Evolutionary conservation across 2,113 vertebrate genomes (phyloP), one percentile per base, ranked within the genome.

Genomic region (Pontoporia blainvillei): DNA sequence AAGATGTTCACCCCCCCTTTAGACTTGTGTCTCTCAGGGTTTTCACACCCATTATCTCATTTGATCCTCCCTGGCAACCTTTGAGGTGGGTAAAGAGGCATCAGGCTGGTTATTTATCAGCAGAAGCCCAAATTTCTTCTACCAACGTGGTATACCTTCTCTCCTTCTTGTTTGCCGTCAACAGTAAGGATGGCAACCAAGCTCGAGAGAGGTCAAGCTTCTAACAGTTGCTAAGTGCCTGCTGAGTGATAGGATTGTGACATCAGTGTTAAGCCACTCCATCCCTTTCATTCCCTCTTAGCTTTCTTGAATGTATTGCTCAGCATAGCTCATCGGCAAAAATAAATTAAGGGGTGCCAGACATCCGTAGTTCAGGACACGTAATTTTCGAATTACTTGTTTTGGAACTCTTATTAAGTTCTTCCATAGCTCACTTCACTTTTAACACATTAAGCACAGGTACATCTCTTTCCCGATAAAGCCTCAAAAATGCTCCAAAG

Each of bases 261-360:
- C 97, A n/a, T 95, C 94, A 90, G 44, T 9, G 39, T 49, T 46
- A 84, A 62, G 49, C 90, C 83, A 67, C 59, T 72, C 21, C 49
- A 5, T 71, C 66, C 84, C 61, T 46, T 57, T 44, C 86, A 1
- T 2, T 81, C 69, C 52, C 66, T 82, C 91, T 41, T 12, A 29
- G 78, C 44, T 84, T 23, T 71, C 91, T 71, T 23, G 90, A 64
- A 97, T 94, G 73, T 84, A 84, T 6, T 31, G 57, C 82, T 81
- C 39, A 3, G 91, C 69, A 39, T 0, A 90, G 94, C 84, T 96
- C 95, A 72, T 27, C 29, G 20, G 81, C 5, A 67, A 85, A 83
- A 73, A 91, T 31, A 78, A 82, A 93, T 78, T 59, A 71, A 71
- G 54, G 31, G 64, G 64, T 75, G 67, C 66, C 71, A n/a, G 75